phyloP scores from a whole-genome alignment of 2,888 invertebrate species.

The Archips xylosteana region DNA sequence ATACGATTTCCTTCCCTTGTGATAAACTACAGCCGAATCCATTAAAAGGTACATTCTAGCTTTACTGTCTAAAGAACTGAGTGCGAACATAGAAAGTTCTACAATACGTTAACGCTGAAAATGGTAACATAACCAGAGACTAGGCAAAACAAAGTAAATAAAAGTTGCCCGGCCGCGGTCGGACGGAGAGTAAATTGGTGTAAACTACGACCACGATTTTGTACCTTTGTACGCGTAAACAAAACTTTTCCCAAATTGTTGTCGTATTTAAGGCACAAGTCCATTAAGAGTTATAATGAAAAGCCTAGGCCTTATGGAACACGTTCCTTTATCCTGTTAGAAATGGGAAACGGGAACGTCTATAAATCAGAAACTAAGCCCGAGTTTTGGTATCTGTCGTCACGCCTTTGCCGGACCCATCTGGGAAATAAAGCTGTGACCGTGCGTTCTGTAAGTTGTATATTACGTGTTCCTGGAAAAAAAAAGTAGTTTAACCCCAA shows the following conservation, averaged over 20 bases:
- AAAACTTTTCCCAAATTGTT: constrained; percentile 24
- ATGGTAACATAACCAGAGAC: constrained; percentile 35
- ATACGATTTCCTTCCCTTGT: neutral
- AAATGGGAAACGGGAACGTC: constrained; percentile 22
- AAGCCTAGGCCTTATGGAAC: constrained; percentile 10
- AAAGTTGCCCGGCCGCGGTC: constrained; percentile 32
- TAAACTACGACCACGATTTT: constrained; percentile 28
- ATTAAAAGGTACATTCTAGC: constrained; percentile 35
- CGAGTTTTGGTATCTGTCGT: constrained; percentile 34
- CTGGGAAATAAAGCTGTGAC: constrained; percentile 40
- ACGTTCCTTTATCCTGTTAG: constrained; percentile 26
- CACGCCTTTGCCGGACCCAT: constrained; percentile 30
- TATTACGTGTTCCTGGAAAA: constrained; percentile 2
- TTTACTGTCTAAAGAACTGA: constrained; percentile 23
- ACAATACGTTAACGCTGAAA: constrained; percentile 35
- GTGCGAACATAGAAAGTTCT: constrained; percentile 29
- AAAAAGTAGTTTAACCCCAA: neutral
- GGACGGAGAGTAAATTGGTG: constrained; percentile 32
- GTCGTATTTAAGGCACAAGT: neutral
- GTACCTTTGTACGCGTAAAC: constrained; percentile 18
- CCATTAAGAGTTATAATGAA: constrained; percentile 17
- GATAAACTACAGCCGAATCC: constrained; percentile 17
- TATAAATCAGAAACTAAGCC: constrained; percentile 39
- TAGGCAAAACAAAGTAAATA: constrained; percentile 42
- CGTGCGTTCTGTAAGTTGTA: constrained; percentile 12